Evolutionary conservation across 2,113 vertebrate species (phyloP), one percentile per base, ranked within the genome.

Genomic region (Microcebus ravelobensis): DNA sequence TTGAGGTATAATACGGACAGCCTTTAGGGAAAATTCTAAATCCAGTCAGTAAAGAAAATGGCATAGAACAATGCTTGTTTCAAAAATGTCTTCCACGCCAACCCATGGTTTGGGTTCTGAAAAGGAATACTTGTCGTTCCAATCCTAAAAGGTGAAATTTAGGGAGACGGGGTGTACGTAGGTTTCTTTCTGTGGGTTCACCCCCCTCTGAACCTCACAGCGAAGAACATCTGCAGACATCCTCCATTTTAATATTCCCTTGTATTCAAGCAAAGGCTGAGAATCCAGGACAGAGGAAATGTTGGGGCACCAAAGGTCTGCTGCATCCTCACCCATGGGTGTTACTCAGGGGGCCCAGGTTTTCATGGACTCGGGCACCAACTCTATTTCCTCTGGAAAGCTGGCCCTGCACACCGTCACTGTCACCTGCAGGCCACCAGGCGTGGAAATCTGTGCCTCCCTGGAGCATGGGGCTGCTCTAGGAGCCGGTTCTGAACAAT

Each of bases 371-470:
- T 18, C 7, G 36, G 50, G 45, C 2, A 3, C 7, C 1, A 0
- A 10, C 11, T 23, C 57, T n/a, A 45, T 21, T 27, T 73, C 23
- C 7, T 8, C 67, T 8, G 86, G 86, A 65, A 36, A 23, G 21
- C 11, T 31, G 31, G 57, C 7, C 57, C 86, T 29, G 8, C 1
- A 1, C 23, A 13, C 17, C 1, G 0, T 6, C 85, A 48, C 20
- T 2, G 23, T 45, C 36, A 29, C 36, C 59, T 57, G 5, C 36
- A 55, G n/a, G 45, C 5, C 7, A 48, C 31, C 9, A 12, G 36
- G 11, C 1, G 1, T 0, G 8, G n/a, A 29, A 31, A 55, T 52
- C 48, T 5, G 0, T 20, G 76, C 55, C 42, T 39, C 1, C 52
- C 48, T 17, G 27, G 79, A 65, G n/a, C 48, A 10, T 21, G 48